A percentile compares a stretch with the other conserved stretches of the same genome.
These are phyloP conservation scores for Elachura formosa DNA, from an alignment of 2,113 vertebrate species.

Conservation along the genomic window DNA sequence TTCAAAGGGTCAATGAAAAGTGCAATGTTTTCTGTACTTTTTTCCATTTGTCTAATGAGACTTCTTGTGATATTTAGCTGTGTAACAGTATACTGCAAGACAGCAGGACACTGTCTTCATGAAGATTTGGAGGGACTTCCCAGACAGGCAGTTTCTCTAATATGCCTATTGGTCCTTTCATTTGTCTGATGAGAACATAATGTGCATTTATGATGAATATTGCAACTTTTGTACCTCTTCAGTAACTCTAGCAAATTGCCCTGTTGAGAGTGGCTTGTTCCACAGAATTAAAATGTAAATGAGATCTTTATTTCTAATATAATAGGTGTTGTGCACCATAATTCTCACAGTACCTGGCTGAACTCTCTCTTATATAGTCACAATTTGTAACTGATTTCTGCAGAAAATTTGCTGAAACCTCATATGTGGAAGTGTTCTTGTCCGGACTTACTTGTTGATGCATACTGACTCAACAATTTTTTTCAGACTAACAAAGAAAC, in stretches of 20 bases:
- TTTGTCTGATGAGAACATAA: constrained; percentile 18
- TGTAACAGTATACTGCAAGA: background rate
- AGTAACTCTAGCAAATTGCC: constrained; percentile 23
- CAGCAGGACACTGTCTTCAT: background rate
- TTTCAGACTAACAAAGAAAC: background rate
- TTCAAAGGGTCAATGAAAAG: background rate
- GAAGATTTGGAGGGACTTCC: background rate
- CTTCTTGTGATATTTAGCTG: background rate
- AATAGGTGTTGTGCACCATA: background rate
- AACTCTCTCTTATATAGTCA: background rate
- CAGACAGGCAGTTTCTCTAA: constrained; percentile 6
- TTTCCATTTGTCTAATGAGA: background rate
- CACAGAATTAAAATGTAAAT: constrained; percentile 28
- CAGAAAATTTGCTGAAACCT: background rate
- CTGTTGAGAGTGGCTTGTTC: background rate
- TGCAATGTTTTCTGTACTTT: background rate
- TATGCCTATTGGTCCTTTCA: background rate
- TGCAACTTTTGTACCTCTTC: background rate
- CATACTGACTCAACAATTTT: background rate
- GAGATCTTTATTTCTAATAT: constrained; percentile 35
- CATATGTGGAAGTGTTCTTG: background rate
- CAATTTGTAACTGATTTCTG: background rate
- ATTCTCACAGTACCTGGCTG: background rate
- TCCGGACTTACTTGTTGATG: background rate
- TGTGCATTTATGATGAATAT: constrained; percentile 41